Percentiles rank a stretch among this genome's conserved stretches.
Evolutionary conservation across 2,797 vertebrate genomes (phyloP).

Genomic region (Gallinago stenura): DNA sequence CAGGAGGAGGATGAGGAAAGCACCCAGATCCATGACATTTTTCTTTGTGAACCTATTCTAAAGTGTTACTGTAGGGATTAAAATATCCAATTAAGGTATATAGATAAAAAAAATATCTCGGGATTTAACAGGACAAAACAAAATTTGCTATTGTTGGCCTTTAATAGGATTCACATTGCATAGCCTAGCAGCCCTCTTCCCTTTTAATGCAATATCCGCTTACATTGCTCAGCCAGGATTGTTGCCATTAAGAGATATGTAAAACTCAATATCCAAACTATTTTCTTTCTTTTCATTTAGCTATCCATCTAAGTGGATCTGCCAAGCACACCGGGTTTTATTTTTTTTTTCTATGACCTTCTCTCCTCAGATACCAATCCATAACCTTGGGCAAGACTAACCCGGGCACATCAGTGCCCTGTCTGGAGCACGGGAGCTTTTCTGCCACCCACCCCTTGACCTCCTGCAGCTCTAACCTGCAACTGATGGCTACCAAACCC

Average conservation of each 20-base stretch:
- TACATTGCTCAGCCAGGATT: not conserved
- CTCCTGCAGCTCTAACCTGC: not conserved
- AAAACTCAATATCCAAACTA: not conserved
- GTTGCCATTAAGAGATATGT: not conserved
- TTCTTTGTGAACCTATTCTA: not conserved
- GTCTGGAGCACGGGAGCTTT: fast-evolving
- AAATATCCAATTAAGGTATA: not conserved
- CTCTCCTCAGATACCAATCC: not conserved
- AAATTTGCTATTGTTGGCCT: not conserved
- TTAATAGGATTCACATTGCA: not conserved
- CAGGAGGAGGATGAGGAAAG: not conserved
- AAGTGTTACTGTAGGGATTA: not conserved
- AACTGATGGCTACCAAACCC: not conserved
- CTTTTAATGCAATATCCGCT: not conserved
- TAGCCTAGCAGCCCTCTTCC: not conserved
- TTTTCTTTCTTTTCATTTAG: not conserved
- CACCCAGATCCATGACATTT: not conserved
- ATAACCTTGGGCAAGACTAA: not conserved
- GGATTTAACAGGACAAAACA: not conserved
- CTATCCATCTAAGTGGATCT: not conserved
- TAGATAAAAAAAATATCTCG: not conserved
- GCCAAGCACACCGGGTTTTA: not conserved
- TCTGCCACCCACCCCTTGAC: not conserved
- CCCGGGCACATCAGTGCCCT: not conserved
- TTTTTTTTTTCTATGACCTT: not conserved